Evolutionary conservation across 1,140 invertebrate genomes (phyloP), one percentile per base, ranked within the genome.

Genomic region (Onthophagus taurus): DNA sequence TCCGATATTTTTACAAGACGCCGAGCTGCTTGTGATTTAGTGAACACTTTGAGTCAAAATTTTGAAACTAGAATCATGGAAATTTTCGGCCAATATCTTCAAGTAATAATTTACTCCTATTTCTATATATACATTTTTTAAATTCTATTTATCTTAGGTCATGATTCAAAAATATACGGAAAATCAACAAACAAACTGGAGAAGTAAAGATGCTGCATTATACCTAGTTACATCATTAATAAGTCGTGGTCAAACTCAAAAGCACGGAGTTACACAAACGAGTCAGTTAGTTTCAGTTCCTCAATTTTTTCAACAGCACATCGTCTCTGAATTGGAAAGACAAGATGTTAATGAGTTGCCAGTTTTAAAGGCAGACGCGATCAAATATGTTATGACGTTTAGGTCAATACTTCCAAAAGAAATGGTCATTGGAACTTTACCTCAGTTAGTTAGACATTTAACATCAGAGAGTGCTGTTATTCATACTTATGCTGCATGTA

Each of bases 311-410:
- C 72, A 73, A 6, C 71, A 80, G 35, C 83, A 96, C 51, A 88
- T 97, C 50, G 58, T 90, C 34, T 80, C 87, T 1, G 93, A 97
- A 66, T 67, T 99, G 39, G 72, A 81, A 51, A 74, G 81, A 53
- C 55, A 74, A 26, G 72, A 90, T 66, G 77, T 94, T 2, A 85
- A 92, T 60, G 78, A 84, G 37, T 70, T 83, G 43, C 89, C 93
- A 2, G 89, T 98, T 11, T 67, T 98, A 12, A 95, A 95, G 70
- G 91, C 94, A 0, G 93, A 96, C 68, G 83, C 87, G 6, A 85
- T 99, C 14, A 97, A 97, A 63, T 98, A 93, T 63, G 67, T 97
- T 7, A 92, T 98, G 80, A 91, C 85, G 9, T 99, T 98, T 64
- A 75, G 95, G 44, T 88, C 85, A 54, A 76, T 96, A 46, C 69